phyloP scores from a whole-genome alignment of 2,113 vertebrate species.

The Oncorhynchus clarkii region DNA sequence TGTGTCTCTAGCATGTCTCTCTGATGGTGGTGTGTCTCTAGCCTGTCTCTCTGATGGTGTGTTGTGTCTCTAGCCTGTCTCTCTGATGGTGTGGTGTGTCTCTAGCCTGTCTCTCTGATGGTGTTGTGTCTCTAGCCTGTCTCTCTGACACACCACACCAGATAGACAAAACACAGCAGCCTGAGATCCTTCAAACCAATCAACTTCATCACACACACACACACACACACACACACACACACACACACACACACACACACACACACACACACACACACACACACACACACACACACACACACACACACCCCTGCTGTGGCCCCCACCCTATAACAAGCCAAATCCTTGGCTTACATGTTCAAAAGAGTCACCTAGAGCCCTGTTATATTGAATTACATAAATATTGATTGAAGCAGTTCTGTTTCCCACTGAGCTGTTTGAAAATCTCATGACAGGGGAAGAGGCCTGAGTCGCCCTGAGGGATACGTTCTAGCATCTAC shows the following conservation, averaged over 20 bases:
- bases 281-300: conserved; percentile 7
- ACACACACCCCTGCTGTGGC: conserved; percentile 18
- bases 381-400: conserved; percentile 47
- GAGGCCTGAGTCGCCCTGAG: conserved; percentile 15
- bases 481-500: background rate
- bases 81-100: no score
- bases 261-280: conserved; percentile 5
- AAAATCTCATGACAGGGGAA: conserved; percentile 6
- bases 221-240: background rate
- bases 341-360: background rate
- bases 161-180: conserved; percentile 22
- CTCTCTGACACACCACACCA: no score
- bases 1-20: no score
- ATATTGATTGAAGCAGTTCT: conserved; percentile 47
- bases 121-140: no score
- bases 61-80: no score
- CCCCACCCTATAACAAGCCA: conserved; percentile 30
- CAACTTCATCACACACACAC: conserved; percentile 12
- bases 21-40: no score
- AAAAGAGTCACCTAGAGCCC: conserved; percentile 14
- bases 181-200: conserved; percentile 2
- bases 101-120: no score
- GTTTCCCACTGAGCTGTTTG: conserved; percentile 25
- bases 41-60: no score
- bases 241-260: no score